These are phyloP conservation scores for Hirundichthys speculiger DNA, from an alignment of 2,113 vertebrate genomes.

Conservation along the genomic window DNA sequence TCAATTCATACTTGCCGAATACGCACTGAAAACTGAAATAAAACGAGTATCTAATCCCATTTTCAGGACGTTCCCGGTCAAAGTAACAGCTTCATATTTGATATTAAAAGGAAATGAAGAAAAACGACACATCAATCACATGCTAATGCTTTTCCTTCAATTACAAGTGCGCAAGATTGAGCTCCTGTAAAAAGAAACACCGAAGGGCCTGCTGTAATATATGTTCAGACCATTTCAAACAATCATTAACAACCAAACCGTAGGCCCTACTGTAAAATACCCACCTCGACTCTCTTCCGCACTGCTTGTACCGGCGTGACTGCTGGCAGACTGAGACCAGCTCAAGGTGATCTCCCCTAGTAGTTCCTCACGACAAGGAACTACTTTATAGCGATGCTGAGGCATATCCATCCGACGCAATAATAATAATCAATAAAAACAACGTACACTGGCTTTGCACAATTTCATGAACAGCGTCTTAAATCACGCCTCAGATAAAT, in stretches of 20 bases:
- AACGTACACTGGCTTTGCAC: conserved; percentile 71
- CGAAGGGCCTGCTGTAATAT: neutral
- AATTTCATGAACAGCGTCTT: accelerated
- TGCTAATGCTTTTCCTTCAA: neutral
- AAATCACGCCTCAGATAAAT: neutral
- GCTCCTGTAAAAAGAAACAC: neutral
- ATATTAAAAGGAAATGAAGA: neutral
- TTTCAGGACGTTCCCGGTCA: too few relatives aligned
- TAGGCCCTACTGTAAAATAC: conserved; percentile 7
- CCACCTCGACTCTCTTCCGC: conserved; percentile 49
- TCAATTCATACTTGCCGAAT: too few relatives aligned
- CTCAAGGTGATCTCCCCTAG: conserved; percentile 76
- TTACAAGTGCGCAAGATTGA: conserved; percentile 4
- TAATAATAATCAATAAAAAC: conserved; percentile 66
- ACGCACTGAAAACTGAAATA: too few relatives aligned
- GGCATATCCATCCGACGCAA: conserved; percentile 68
- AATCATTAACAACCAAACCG: accelerated
- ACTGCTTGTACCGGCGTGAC: conserved; percentile 26
- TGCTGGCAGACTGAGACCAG: conserved; percentile 27
- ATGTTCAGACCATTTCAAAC: neutral
- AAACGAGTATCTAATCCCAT: too few relatives aligned
- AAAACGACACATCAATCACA: neutral
- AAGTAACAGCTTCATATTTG: too few relatives aligned
- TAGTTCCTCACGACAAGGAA: conserved; percentile 45
- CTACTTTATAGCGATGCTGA: conserved; percentile 75